Evolutionary conservation across 2,888 invertebrate species (phyloP), one percentile per base, ranked within the genome.

Genomic region (Dinocampus coccinellae): DNA sequence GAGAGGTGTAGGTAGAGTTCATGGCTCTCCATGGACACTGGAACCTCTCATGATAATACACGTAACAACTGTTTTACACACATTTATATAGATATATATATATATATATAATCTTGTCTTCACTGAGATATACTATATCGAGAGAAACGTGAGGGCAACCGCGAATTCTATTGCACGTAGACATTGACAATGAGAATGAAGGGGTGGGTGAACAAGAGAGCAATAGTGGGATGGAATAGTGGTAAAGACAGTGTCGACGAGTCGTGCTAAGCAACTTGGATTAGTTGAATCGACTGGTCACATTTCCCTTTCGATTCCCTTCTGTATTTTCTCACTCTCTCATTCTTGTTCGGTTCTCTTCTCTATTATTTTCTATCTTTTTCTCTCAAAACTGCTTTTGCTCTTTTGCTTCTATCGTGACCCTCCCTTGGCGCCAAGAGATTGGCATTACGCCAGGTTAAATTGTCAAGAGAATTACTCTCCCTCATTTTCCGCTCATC

Each of bases 241-340:
- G 52, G 52, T 33, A 22, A 55, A 58, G 61, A 24, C 34, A 72
- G 42, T 63, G 73, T 72, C 68, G 78, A 73, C 76, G 78, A 79
- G 79, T 74, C 75, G 65, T 82, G 82, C 84, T 82, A 83, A 84
- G 84, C 84, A 84, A 84, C 85, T 84, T 83, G 83, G 83, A 85
- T 84, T 84, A 85, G 84, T 84, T 83, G 81, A 84, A 84, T 85
- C 84, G 82, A 85, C 84, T 85, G 81, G 82, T 79, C 82, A 16
- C 47, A 79, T 77, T 73, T 76, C 79, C 69, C 60, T 60, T 13
- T 36, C 47, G 39, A 29, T 26, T 24, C 22, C 29, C 60, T 47
- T 34, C 55, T n/a, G 24, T 24, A 11, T 6, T 39, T 20, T 20
- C 11, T 42, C 39, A 36, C 57, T 16, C n/a, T 29, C n/a, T n/a